These are phyloP conservation scores for Drosophila murphyi DNA, from an alignment of 1,140 invertebrate genomes.

Conservation along the genomic window DNA sequence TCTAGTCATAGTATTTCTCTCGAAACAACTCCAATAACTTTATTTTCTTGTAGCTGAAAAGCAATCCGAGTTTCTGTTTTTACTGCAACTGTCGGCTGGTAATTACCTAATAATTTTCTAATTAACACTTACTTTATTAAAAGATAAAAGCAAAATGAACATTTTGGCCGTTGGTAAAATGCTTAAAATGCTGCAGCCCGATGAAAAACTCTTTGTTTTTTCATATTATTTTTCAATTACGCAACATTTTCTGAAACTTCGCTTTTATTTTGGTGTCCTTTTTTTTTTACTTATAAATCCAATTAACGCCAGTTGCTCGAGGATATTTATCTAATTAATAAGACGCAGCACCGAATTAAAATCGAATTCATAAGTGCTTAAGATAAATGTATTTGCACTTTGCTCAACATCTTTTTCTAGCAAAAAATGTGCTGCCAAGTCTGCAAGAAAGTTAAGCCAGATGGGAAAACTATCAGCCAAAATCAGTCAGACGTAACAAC, in stretches of 20 bases:
- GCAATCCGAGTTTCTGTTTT: conserved; percentile 19
- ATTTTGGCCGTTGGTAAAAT: conserved; percentile 6
- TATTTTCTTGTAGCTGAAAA: not conserved
- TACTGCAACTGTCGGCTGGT: conserved; percentile 36
- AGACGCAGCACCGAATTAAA: not conserved
- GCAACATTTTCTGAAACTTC: conserved; percentile 12
- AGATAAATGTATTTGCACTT: conserved; percentile 4
- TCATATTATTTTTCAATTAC: conserved; percentile 22
- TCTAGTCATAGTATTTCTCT: not conserved
- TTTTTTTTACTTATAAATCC: conserved; percentile 9
- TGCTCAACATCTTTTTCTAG: not conserved
- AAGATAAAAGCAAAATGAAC: conserved; percentile 38
- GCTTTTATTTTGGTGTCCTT: not conserved
- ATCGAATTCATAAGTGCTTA: not conserved
- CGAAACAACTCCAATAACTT: not conserved
- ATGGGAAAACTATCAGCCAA: conserved; percentile 46
- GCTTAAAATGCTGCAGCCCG: not conserved
- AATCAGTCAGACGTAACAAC: conserved; percentile 49
- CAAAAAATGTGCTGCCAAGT: conserved; percentile 6
- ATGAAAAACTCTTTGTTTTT: conserved; percentile 1
- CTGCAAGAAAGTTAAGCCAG: conserved; percentile 32
- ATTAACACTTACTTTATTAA: conserved; percentile 19
- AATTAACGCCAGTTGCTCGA: conserved; percentile 25
- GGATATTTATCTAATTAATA: conserved; percentile 24
- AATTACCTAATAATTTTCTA: conserved; percentile 39